phyloP scores from a whole-genome alignment of 1,140 invertebrate genomes.

The Zaprionus vittiger region DNA sequence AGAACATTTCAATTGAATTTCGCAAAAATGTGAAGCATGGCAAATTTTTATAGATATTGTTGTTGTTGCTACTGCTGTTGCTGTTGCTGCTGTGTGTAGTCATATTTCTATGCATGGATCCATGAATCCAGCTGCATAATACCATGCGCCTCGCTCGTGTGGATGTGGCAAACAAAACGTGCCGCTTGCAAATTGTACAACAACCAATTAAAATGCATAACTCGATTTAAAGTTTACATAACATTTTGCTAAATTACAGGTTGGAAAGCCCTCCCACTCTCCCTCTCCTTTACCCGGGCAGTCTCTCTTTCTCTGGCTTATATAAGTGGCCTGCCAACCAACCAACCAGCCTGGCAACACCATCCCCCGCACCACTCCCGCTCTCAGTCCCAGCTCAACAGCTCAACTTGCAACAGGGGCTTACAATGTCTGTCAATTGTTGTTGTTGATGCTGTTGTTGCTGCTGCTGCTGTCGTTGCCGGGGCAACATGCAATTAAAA shows the following conservation, averaged over 20 bases:
- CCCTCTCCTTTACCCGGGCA: background rate
- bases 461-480: slow-evolving; percentile 64
- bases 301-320: slow-evolving; percentile 53
- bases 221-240: slow-evolving; percentile 82
- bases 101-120: slow-evolving; percentile 52
- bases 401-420: slow-evolving; percentile 73
- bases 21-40: slow-evolving; percentile 63
- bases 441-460: slow-evolving; percentile 45
- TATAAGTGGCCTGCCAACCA: slow-evolving; percentile 70
- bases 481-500: slow-evolving; percentile 80
- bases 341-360: slow-evolving; percentile 11
- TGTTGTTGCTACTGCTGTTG: slow-evolving; percentile 27
- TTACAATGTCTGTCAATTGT: slow-evolving; percentile 76
- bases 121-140: slow-evolving; percentile 58
- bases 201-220: slow-evolving; percentile 82
- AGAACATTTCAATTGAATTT: slow-evolving; percentile 71
- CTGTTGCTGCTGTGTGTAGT: slow-evolving; percentile 26
- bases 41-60: slow-evolving; percentile 51
- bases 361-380: background rate
- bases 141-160: slow-evolving; percentile 44
- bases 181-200: slow-evolving; percentile 80
- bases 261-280: slow-evolving; percentile 38
- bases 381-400: slow-evolving; percentile 47
- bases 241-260: slow-evolving; percentile 82
- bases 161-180: slow-evolving; percentile 80